Evolutionary conservation across 2,888 invertebrate species (phyloP).

Genomic region (Thereva nobilitata): DNA sequence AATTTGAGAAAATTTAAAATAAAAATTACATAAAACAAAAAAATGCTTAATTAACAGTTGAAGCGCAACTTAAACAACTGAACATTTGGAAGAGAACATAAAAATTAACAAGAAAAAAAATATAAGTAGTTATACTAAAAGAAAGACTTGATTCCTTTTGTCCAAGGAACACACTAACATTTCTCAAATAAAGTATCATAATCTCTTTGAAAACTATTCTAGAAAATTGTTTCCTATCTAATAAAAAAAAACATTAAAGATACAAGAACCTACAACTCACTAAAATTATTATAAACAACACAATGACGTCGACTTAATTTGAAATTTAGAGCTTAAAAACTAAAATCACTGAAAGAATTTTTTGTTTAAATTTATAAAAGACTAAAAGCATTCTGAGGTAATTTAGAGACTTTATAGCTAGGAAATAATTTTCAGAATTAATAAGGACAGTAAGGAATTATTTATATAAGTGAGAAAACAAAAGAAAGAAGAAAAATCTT

Average conservation of each 20-base stretch:
- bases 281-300: slow-evolving; percentile 26
- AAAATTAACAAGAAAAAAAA: background rate
- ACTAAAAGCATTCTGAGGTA: slow-evolving; percentile 25
- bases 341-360: slow-evolving; percentile 28
- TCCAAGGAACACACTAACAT: slow-evolving; percentile 17
- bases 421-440: slow-evolving; percentile 4
- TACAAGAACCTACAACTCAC: background rate
- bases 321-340: slow-evolving; percentile 5
- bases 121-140: slow-evolving; percentile 33
- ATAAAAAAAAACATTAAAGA: background rate
- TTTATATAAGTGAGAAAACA: background rate
- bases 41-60: no score
- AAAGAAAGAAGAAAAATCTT: slow-evolving; percentile 13
- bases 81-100: no score
- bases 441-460: background rate
- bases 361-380: slow-evolving; percentile 2
- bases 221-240: slow-evolving; percentile 4
- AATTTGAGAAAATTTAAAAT: no score
- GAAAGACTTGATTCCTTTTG: slow-evolving; percentile 7
- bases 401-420: slow-evolving; percentile 14
- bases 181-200: slow-evolving; percentile 13
- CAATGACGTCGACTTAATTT: slow-evolving; percentile 13
- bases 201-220: slow-evolving; percentile 22
- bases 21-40: no score
- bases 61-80: no score